Evolutionary conservation across 2,113 vertebrate genomes (phyloP).

Genomic region (Todiramphus chloris): DNA sequence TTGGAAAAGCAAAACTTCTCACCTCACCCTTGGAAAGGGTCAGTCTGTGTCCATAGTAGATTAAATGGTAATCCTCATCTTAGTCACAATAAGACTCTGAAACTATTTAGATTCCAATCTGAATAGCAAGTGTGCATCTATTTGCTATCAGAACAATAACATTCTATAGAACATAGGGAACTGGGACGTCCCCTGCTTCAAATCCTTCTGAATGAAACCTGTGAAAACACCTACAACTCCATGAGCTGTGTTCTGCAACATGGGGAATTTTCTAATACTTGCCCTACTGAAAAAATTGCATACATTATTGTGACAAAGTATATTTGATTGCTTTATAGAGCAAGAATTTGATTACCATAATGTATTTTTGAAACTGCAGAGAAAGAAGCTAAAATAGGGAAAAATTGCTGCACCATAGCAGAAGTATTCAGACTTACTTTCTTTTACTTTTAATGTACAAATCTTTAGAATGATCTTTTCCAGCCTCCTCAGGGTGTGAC

Average conservation of each 20-base stretch:
- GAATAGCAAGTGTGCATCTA: background rate
- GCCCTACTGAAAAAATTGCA: background rate
- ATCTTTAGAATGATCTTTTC: background rate
- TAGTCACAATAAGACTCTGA: background rate
- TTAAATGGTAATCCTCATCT: background rate
- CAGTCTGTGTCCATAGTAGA: background rate
- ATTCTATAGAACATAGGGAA: background rate
- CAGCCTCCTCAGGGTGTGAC: background rate
- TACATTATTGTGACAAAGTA: background rate
- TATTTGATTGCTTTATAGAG: background rate
- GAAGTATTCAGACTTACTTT: background rate
- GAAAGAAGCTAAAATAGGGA: background rate
- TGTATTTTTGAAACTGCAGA: background rate
- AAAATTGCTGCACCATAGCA: background rate
- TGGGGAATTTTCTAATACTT: background rate
- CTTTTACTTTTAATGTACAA: background rate
- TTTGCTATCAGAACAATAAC: background rate
- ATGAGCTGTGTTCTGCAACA: background rate
- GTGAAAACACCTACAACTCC: background rate
- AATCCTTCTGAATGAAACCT: background rate
- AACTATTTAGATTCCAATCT: background rate
- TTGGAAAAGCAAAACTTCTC: background rate
- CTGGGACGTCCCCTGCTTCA: background rate
- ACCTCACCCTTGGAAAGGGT: background rate
- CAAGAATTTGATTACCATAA: background rate